These are phyloP conservation scores for Epizoanthus rinbou DNA, from an alignment of 92 coral and sea anemone species.

Conservation along the genomic window DNA sequence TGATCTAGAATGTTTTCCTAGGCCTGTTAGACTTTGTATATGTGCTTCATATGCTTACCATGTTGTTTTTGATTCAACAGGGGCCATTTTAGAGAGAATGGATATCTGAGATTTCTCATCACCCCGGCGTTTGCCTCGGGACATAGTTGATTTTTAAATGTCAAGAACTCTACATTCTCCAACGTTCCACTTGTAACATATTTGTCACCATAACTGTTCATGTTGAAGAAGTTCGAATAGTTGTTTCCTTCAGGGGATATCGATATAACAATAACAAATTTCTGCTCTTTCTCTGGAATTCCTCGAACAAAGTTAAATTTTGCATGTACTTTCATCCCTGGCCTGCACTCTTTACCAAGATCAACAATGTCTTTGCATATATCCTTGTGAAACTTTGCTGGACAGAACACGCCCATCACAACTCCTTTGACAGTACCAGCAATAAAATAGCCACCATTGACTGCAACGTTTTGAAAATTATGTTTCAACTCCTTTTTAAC, in stretches of 20 bases:
- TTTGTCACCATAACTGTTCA: not conserved
- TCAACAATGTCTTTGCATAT: not conserved
- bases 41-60: no score
- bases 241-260: not conserved
- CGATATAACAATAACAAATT: not conserved
- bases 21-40: no score
- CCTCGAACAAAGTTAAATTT: not conserved
- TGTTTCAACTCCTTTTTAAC: not conserved
- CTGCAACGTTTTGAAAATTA: not conserved
- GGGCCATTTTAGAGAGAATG: no score
- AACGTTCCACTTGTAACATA: not conserved
- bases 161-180: not conserved
- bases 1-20: no score
- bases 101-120: no score
- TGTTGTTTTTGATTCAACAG: no score
- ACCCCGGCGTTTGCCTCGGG: no score
- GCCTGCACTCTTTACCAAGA: not conserved
- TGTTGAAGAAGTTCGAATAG: not conserved
- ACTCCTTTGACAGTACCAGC: not conserved
- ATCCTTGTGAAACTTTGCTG: not conserved
- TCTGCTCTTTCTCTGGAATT: not conserved
- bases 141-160: no score
- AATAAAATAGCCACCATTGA: not conserved
- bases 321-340: not conserved
- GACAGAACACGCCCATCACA: conserved; percentile 1